Base-by-base conservation (phyloP, 1,140 invertebrate species). In the Carposina sasakii region DNA sequence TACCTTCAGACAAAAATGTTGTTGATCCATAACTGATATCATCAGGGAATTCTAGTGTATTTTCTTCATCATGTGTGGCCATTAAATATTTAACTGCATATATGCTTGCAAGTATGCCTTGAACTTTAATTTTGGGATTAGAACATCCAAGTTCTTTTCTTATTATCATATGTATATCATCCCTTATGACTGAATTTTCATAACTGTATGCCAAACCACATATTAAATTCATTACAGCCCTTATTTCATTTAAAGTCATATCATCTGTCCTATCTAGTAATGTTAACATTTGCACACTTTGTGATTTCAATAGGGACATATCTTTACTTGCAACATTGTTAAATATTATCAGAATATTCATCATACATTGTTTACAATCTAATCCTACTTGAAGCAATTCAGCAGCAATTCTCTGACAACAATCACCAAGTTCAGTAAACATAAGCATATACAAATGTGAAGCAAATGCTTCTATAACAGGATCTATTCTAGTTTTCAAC, bases 81-180 rank as follows among this genome's bases (percentile, higher is more conserved):
- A 77, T 81, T 34, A 85, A 54, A 60, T 83, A 84, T 52, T 85
- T 86, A 0, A 85, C 68, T 37, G 83, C 83, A 71, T 85, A 64
- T 12, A 82, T 55, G 15, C 74, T 82, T 30, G 79, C 79, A 12
- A 84, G 52, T n/a, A 86, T 76, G 40, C 85, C 85, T 53, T 81
- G 73, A 30, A 70, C 59, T 65, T 85, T 86, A 9, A 83, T 71
- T 26, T 45, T 60, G n/a, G 67, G 63, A 50, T 66, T 71, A 13
- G 74, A 85, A 45, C 76, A 85, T 5, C 73, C 65, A 10, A 86
- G 56, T 59, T 85, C 72, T 60, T 86, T 86, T 51, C 65, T 70
- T 34, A 86, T 84, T 17, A 85, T 75, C 69, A 85, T 85, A 46
- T 83, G 72, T 39, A 86, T 65, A 48, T 86, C 81, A 65, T 85